phyloP scores from a whole-genome alignment of 2,888 invertebrate species.

The Gortyna flavago region DNA sequence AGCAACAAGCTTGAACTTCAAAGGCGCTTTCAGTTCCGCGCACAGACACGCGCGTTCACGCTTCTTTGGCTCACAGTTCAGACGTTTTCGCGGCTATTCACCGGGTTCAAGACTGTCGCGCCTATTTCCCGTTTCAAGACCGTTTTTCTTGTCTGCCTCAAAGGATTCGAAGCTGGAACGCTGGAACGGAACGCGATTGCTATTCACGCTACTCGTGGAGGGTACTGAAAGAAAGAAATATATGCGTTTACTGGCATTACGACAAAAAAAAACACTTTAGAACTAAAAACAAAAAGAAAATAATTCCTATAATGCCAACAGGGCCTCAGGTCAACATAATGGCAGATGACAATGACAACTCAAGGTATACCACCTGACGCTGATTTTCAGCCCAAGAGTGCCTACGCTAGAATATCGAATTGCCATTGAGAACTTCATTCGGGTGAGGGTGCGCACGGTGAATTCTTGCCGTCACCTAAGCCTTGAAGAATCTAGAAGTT shows the following conservation, averaged over 20 bases:
- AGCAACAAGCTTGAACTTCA: conserved; percentile 9
- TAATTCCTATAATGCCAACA: not conserved
- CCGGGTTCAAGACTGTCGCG: not conserved
- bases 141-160: not conserved
- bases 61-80: not conserved
- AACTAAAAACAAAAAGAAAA: not conserved
- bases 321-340: not conserved
- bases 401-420: not conserved
- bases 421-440: not conserved
- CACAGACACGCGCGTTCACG: not conserved
- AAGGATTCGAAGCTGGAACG: not conserved
- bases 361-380: not conserved
- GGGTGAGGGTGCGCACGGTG: too few species aligned
- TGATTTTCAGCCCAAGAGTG: not conserved
- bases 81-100: conserved; percentile 12
- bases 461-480: not conserved
- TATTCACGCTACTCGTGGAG: not conserved
- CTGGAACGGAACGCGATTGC: not conserved
- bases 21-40: not conserved
- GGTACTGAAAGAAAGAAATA: not conserved
- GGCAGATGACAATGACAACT: not conserved
- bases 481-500: not conserved
- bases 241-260: not conserved
- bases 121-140: not conserved
- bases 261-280: not conserved